Percentiles rank a stretch among this genome's conserved stretches.
Conservation (phyloP, 2,888 invertebrate genomes). For the Notodonta dromedarius region DNA sequence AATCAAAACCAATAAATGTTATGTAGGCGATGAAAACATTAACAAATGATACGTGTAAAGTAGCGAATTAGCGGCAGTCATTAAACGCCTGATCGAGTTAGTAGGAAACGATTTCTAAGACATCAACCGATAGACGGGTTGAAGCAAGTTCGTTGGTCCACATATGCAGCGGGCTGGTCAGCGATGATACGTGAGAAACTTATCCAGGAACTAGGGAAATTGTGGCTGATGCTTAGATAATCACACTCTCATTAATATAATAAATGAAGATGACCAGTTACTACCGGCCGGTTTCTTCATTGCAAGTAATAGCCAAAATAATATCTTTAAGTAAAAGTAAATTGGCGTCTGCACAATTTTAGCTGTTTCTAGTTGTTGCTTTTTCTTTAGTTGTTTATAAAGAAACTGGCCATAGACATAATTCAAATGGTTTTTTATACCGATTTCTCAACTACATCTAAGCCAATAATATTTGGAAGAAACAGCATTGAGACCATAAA, state of each 20-base stretch:
- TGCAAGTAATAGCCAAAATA: too few relatives aligned
- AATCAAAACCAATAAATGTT: constrained; percentile 7
- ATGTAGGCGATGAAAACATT: constrained; percentile 30
- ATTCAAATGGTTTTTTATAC: too few relatives aligned
- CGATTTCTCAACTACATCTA: too few relatives aligned
- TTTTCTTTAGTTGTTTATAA: too few relatives aligned
- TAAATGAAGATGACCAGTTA: not conserved
- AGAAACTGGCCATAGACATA: too few relatives aligned
- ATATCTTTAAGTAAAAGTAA: too few relatives aligned
- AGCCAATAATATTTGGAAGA: too few relatives aligned
- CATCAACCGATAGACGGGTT: constrained; percentile 64
- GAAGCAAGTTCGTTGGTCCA: constrained; percentile 81
- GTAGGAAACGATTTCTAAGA: constrained; percentile 81
- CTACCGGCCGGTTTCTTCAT: too few relatives aligned
- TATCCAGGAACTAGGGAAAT: constrained; percentile 73
- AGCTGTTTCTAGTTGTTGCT: too few relatives aligned
- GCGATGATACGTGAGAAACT: constrained; percentile 73
- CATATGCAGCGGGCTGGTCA: constrained; percentile 77
- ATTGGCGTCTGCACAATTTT: too few relatives aligned
- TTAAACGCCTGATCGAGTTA: constrained; percentile 78
- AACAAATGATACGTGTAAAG: constrained; percentile 36
- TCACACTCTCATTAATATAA: constrained; percentile 26
- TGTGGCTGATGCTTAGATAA: constrained; percentile 44
- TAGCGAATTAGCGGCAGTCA: constrained; percentile 58
- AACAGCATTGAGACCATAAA: not conserved